phyloP scores from a whole-genome alignment of 37 sponge, comb jelly and placozoan species.

The Axinella damicornis region DNA sequence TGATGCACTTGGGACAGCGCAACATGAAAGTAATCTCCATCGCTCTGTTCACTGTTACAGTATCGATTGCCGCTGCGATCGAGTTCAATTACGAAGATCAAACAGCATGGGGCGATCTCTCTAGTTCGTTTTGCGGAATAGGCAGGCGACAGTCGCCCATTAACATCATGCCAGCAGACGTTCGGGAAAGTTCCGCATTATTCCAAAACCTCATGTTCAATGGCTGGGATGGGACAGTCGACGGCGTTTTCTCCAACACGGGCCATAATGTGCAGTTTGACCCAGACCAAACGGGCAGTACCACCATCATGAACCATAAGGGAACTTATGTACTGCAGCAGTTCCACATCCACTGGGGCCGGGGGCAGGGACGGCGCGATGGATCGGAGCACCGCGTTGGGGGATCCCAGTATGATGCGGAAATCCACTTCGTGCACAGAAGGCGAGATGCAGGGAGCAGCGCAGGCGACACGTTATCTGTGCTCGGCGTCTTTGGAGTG shows the following conservation, averaged over 20 bases:
- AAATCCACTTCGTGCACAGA: constrained; percentile 62
- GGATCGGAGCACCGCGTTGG: constrained; percentile 65
- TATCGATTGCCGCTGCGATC: background rate
- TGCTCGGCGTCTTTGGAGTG: constrained; percentile 44
- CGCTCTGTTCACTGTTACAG: background rate
- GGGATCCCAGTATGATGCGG: constrained; percentile 4
- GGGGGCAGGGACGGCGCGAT: constrained; percentile 12
- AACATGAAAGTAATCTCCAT: background rate
- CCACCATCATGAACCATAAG: background rate
- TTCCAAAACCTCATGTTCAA: background rate
- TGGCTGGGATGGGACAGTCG: background rate
- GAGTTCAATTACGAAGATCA: constrained; percentile 47
- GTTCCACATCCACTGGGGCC: constrained; percentile 81
- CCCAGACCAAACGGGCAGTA: background rate
- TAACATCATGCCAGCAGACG: constrained; percentile 14
- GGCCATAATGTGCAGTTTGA: constrained; percentile 11
- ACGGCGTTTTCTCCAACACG: background rate
- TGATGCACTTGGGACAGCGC: background rate
- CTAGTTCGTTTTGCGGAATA: background rate
- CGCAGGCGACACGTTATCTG: background rate
- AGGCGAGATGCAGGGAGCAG: background rate
- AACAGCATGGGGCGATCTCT: constrained; percentile 28
- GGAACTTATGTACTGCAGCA: constrained; percentile 51
- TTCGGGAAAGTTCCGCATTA: background rate
- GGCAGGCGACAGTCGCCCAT: constrained; percentile 51